phyloP scores from a whole-genome alignment of 2,113 vertebrate genomes.

The Reinhardtius hippoglossoides region DNA sequence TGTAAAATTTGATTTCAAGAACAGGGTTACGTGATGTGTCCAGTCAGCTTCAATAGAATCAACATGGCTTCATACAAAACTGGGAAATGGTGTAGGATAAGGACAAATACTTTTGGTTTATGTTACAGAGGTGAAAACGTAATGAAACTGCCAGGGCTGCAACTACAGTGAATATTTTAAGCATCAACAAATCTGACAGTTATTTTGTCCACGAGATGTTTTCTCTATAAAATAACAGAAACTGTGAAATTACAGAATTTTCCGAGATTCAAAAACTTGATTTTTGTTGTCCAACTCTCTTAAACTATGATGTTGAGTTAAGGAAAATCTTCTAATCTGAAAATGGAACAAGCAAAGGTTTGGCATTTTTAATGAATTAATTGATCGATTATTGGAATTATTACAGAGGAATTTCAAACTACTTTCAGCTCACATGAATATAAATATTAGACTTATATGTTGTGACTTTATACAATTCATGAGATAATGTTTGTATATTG shows the following conservation, averaged over 20 bases:
- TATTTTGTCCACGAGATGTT: too few relatives aligned
- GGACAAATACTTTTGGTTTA: slow-evolving; percentile 1
- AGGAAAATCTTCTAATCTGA: background rate
- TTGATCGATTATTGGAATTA: background rate
- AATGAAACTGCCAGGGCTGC: background rate
- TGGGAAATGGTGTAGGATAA: background rate
- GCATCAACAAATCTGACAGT: background rate
- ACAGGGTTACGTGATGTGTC: background rate
- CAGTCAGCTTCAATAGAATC: background rate
- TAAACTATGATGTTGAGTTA: background rate
- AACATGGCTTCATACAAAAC: background rate
- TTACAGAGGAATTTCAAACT: background rate
- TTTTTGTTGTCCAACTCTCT: background rate
- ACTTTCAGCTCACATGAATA: background rate
- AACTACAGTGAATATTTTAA: background rate
- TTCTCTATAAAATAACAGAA: too few relatives aligned
- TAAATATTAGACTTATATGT: background rate
- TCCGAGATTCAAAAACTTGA: too few relatives aligned
- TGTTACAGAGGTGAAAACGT: background rate
- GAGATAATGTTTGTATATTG: too few relatives aligned
- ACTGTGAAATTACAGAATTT: too few relatives aligned
- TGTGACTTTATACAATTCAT: too few relatives aligned
- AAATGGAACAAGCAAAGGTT: background rate
- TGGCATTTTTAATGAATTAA: background rate
- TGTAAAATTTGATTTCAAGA: background rate